Base-by-base conservation (phyloP, 2,113 vertebrate genomes). In the Boleophthalmus pectinirostris region DNA sequence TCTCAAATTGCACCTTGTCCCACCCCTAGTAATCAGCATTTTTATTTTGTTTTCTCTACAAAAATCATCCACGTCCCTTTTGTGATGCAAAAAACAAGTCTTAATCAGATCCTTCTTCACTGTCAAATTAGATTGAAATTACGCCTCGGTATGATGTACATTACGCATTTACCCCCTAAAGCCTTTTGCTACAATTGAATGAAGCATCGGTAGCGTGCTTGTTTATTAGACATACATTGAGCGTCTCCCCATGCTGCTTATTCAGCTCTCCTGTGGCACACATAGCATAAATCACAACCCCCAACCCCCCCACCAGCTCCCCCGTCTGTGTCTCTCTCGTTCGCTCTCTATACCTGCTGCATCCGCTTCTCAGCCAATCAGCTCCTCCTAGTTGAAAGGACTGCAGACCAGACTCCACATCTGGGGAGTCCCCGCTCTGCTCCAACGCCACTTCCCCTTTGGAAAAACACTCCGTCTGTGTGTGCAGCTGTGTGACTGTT, bases 231-330 rank as follows among this genome's bases (percentile, higher is more conserved):
- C 70, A 58, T 60, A 75, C 70, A 67, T 56, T 12, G 45, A 66
- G 81, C 64, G 67, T 67, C 75, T 70, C 70, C 63, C 57, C 23
- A 3, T 73, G 33, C 74, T 82, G 90, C 91, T 91, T 90, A 92
- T 74, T 88, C 89, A 85, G 91, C 88, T 85, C 86, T 87, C 75
- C 49, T 14, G 72, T 67, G 69, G 69, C 18, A 20, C 67, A 66
- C 54, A 54, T 35, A 80, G 86, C 81, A 89, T 80, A 86, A 87
- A 89, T 89, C 84, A 83, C 75, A 83, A 79, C 83, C 60, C 51
- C 1, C 0, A 43, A 38, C 64, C 79, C 69, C 21, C 11, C 47
- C 14, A 18, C 49, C 63, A 7, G 75, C 75, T 78, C 61, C 68
- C 49, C 73, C 83, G 78, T 74, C 70, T 29, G 2, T 29, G 29